Evolutionary conservation across 2,797 vertebrate species (phyloP).

Genomic region (Pseudochromis fuscus): DNA sequence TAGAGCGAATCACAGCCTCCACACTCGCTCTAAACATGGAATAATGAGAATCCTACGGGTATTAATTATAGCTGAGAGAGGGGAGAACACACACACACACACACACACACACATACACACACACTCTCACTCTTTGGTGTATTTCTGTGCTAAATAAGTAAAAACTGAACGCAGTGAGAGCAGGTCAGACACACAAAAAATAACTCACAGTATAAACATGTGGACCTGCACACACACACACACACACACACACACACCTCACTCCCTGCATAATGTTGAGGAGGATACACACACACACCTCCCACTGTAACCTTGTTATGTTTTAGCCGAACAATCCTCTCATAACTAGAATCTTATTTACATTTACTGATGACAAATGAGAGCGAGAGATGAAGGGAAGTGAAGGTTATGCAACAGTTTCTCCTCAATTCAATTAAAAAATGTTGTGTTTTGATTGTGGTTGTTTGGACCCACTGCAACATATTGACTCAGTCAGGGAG

Average conservation of each 20-base stretch:
- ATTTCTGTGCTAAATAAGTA: constrained; percentile 7
- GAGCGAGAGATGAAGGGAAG: not conserved
- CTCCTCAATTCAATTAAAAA: not conserved
- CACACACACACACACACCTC: not conserved
- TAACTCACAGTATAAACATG: not conserved
- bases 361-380: constrained; percentile 32
- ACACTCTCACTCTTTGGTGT: constrained; percentile 19
- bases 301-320: not conserved
- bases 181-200: constrained; percentile 6
- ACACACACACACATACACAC: constrained; percentile 15
- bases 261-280: not conserved
- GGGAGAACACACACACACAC: not conserved
- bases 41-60: constrained; percentile 72
- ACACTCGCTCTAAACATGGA: constrained; percentile 51
- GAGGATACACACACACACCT: not conserved
- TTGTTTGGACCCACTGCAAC: not conserved
- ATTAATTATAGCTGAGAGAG: constrained; percentile 67
- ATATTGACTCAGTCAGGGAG: not conserved
- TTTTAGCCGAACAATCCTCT: not conserved
- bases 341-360: constrained; percentile 21
- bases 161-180: constrained; percentile 6
- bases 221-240: not conserved
- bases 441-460: not conserved
- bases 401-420: not conserved
- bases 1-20: constrained; percentile 58